Evolutionary conservation across 2,113 vertebrate genomes (phyloP), one percentile per base, ranked within the genome.

Genomic region (Puffinus mauretanicus): DNA sequence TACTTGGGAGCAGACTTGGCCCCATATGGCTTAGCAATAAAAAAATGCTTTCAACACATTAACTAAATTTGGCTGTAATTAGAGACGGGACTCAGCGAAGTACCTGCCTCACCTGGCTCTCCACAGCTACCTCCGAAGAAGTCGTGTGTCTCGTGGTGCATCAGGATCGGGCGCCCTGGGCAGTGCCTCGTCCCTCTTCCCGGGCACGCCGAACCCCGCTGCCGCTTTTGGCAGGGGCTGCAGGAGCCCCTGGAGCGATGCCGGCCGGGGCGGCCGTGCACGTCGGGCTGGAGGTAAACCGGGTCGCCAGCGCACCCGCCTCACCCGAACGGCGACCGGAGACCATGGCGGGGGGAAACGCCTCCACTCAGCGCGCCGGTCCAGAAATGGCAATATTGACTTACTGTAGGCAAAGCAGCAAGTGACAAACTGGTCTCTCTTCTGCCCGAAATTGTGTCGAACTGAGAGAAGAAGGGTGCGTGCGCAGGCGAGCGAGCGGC

Each of bases 211-310:
- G 70, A 71, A n/a, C 14, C 44, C 7, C 0, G 0, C 58, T 30
- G 26, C 17, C 3, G 6, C 13, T 60, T 75, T 29, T 38, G 55
- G 46, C 65, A 67, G 75, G 16, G 38, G 8, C 25, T 44, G 54
- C 11, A 14, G 86, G 34, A 78, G 13, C 17, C n/a, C 67, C 16
- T 24, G 55, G 22, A 40, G 21, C 0, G 11, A 29, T 19, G 61
- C 2, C 4, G 4, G 46, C 42, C 5, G 3, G 1, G 5, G 30
- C 1, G 7, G 13, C 32, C 0, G 0, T 9, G 12, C 10, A 6
- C n/a, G 5, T 4, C 2, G 2, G 26, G 32, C 18, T 64, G 62
- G 57, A 47, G 61, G 24, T 13, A 36, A 51, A 20, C n/a, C 1
- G 4, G 14, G 6, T 8, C 10, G 3, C 40, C 47, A 6, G 21